A percentile compares a stretch with the other conserved stretches of the same genome.
Evolutionary conservation across 2,113 vertebrate species (phyloP).

Genomic region (Catharus bicknelli): DNA sequence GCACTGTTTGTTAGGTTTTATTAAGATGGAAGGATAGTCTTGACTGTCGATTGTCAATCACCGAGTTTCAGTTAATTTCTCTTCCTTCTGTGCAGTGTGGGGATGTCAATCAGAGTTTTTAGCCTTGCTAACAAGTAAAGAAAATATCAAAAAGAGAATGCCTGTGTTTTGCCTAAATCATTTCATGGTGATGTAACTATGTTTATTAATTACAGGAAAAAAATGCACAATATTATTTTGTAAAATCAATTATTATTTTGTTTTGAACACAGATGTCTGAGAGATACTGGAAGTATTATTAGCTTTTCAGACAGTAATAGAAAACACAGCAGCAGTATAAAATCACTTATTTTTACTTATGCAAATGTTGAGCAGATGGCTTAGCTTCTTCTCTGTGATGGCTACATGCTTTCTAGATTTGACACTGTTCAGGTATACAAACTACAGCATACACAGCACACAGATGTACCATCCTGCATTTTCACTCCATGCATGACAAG

Average conservation of each 20-base stretch:
- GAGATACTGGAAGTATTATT: not conserved
- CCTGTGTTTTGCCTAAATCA: not conserved
- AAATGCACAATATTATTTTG: not conserved
- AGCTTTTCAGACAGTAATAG: not conserved
- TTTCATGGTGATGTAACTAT: not conserved
- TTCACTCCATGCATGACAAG: not conserved
- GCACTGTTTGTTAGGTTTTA: not conserved
- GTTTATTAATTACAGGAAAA: not conserved
- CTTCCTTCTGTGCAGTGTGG: not conserved
- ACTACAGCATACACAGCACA: not conserved
- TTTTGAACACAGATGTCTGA: not conserved
- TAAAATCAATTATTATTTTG: not conserved
- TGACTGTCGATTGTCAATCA: rapidly evolving
- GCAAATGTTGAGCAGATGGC: not conserved
- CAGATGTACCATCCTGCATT: not conserved
- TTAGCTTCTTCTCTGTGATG: not conserved
- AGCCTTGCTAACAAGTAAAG: not conserved
- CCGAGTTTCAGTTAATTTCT: not conserved
- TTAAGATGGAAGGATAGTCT: not conserved
- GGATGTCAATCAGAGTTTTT: not conserved
- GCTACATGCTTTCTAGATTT: not conserved
- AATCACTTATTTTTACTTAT: not conserved
- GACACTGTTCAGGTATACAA: not conserved
- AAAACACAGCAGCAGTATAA: not conserved
- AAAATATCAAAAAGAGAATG: not conserved